Percentiles rank a stretch among this genome's conserved stretches.
These are phyloP conservation scores for Lasioglossum lativentre DNA, from an alignment of 2,888 invertebrate genomes.

Conservation along the genomic window DNA sequence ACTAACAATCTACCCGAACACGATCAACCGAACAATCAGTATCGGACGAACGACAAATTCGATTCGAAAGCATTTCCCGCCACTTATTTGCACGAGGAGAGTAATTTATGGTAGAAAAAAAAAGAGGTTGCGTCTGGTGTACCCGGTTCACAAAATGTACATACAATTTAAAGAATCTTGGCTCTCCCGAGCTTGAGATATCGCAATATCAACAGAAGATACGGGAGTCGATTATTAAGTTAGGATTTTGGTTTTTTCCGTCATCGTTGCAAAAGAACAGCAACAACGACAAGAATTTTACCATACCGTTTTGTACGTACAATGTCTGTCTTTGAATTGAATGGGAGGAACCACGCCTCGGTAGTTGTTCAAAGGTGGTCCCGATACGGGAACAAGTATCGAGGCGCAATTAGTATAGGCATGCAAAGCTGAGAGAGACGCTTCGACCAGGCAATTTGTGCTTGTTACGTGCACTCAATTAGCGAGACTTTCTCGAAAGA, in stretches of 20 bases:
- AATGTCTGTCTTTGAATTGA: background rate
- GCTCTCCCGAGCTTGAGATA: background rate
- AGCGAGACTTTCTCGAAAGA: constrained; percentile 34
- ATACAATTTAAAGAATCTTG: background rate
- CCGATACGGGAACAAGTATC: background rate
- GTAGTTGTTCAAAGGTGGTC: background rate
- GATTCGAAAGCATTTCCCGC: background rate
- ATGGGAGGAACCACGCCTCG: background rate
- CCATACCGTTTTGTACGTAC: background rate
- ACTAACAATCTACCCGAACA: background rate
- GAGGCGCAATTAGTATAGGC: background rate
- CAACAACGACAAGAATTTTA: background rate
- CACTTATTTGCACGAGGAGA: background rate
- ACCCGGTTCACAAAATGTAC: background rate
- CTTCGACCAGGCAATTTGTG: constrained; percentile 3
- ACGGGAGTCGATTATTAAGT: background rate
- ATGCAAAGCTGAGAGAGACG: background rate
- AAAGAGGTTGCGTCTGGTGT: background rate
- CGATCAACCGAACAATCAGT: background rate
- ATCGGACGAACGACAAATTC: background rate
- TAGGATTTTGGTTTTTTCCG: background rate
- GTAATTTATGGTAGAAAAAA: background rate
- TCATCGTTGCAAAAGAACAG: background rate
- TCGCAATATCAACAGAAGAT: background rate
- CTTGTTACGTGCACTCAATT: constrained; percentile 15